Evolutionary conservation across 2,888 invertebrate species (phyloP).

Genomic region (Lasioglossum morio): DNA sequence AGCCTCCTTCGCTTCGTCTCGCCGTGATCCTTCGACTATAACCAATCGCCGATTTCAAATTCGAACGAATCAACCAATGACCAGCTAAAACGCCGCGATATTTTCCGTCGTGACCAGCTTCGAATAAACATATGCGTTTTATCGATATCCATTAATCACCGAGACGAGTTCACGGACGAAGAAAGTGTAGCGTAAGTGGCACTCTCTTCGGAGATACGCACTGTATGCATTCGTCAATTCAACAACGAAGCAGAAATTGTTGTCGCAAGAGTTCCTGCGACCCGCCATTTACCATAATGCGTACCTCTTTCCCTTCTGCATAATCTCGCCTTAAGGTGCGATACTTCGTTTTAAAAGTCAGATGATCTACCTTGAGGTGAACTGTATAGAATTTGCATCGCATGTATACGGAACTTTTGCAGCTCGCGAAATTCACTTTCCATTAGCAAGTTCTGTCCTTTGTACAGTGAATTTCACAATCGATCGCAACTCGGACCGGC

Average conservation of each 20-base stretch:
- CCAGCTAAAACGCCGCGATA: not conserved
- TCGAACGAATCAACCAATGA: not conserved
- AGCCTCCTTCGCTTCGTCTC: conserved; percentile 40
- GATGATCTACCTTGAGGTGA: not conserved
- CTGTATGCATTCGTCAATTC: not conserved
- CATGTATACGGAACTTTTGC: not conserved
- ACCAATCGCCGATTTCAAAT: conserved; percentile 38
- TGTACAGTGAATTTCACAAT: not conserved
- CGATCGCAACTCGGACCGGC: not conserved
- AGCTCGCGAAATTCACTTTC: not conserved
- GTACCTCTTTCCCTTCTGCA: not conserved
- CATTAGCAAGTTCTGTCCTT: not conserved
- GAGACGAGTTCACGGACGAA: not conserved
- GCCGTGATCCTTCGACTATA: conserved; percentile 45
- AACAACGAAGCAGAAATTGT: not conserved
- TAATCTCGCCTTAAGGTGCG: not conserved
- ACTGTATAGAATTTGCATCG: not conserved
- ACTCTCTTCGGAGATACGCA: not conserved
- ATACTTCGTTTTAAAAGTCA: not conserved
- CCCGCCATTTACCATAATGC: not conserved
- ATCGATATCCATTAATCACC: not conserved
- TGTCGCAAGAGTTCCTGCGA: not conserved
- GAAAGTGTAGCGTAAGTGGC: not conserved
- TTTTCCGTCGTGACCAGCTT: not conserved
- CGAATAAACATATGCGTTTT: not conserved